Conservation (phyloP, 2,888 invertebrate genomes). For the Petrophora chlorosata region DNA sequence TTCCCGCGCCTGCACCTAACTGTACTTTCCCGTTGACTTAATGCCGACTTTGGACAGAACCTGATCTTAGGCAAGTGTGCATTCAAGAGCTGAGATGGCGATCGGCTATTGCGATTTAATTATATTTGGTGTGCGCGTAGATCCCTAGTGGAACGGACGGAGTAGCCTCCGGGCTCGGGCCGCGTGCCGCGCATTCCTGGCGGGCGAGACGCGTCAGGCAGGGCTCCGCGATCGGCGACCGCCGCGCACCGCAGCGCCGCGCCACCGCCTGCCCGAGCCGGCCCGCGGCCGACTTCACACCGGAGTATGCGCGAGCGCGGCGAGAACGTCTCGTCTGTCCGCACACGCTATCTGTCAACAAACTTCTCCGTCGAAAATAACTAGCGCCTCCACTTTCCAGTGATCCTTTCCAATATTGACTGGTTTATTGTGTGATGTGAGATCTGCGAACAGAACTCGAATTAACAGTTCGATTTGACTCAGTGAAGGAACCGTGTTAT, state of each 20-base stretch:
- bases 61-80: slow-evolving; percentile 80
- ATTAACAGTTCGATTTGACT: slow-evolving; percentile 63
- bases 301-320: slow-evolving; percentile 81
- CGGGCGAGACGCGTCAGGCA: slow-evolving; percentile 53
- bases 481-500: slow-evolving; percentile 76
- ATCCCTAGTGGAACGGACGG: slow-evolving; percentile 55
- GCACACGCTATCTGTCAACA: slow-evolving; percentile 78
- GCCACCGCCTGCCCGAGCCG: slow-evolving; percentile 42
- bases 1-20: slow-evolving; percentile 83
- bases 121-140: slow-evolving; percentile 75
- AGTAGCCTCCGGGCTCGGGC: slow-evolving; percentile 51
- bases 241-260: slow-evolving; percentile 39
- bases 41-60: slow-evolving; percentile 81
- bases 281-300: slow-evolving; percentile 80
- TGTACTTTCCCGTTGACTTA: slow-evolving; percentile 84
- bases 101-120: slow-evolving; percentile 81
- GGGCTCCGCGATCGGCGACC: slow-evolving; percentile 56
- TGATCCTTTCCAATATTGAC: slow-evolving; percentile 69
- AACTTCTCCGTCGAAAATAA: slow-evolving; percentile 74
- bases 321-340: slow-evolving; percentile 76
- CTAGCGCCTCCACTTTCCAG: slow-evolving; percentile 62
- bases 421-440: slow-evolving; percentile 70
- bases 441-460: slow-evolving; percentile 59
- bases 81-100: slow-evolving; percentile 73
- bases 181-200: slow-evolving; percentile 77